Conservation (phyloP, 1,140 invertebrate species). For the Calliopsis andreniformis region DNA sequence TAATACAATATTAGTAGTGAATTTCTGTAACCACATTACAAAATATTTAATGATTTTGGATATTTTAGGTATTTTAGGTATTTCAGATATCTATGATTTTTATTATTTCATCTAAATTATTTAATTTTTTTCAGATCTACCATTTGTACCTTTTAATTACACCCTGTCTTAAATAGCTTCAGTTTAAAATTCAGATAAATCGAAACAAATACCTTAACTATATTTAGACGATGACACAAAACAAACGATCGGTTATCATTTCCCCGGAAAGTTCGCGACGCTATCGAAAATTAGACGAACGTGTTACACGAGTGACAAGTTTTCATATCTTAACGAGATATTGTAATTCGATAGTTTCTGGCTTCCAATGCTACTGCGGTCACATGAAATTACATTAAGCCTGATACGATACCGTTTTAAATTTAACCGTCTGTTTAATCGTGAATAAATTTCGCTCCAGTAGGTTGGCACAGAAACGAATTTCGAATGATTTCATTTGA, state of each 20-base stretch:
- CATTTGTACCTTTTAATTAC: no score
- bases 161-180: no score
- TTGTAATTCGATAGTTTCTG: neutral
- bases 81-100: no score
- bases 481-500: neutral
- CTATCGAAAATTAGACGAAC: neutral
- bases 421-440: no score
- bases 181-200: no score
- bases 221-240: neutral
- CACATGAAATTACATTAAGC: conserved; percentile 9
- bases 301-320: neutral
- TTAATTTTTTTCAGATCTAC: no score
- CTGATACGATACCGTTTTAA: neutral
- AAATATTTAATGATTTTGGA: no score
- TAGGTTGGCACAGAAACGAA: neutral
- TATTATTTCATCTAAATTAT: no score
- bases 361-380: neutral
- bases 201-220: no score
- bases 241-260: neutral
- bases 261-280: neutral
- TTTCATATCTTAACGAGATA: neutral
- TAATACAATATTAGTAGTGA: no score
- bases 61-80: no score
- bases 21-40: no score
- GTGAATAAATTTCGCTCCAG: neutral